A percentile compares a stretch with the other conserved stretches of the same genome.
Evolutionary conservation across 2,797 vertebrate species (phyloP).

Genomic region (Urocyon cinereoargenteus): DNA sequence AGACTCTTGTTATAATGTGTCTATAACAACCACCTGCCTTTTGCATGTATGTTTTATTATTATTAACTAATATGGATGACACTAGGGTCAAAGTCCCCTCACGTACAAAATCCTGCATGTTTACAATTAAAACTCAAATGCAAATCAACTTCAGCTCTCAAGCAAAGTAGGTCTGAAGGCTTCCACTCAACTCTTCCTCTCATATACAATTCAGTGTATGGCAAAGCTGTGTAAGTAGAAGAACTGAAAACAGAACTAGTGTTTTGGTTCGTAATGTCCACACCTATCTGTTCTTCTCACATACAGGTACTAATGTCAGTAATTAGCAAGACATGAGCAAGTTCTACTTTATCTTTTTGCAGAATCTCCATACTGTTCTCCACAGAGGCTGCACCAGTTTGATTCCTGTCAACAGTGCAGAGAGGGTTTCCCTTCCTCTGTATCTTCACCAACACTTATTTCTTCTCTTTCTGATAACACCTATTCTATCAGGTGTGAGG

Average conservation of each 20-base stretch:
- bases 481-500: neutral
- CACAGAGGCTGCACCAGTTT: neutral
- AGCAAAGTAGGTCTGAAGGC: neutral
- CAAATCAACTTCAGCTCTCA: neutral
- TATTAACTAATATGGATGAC: neutral
- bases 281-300: neutral
- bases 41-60: neutral
- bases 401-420: neutral
- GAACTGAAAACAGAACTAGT: neutral
- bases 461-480: neutral
- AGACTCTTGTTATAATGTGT: fast-evolving
- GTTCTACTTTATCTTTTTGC: neutral
- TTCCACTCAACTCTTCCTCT: neutral
- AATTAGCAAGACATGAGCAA: fast-evolving
- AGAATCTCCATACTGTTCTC: too few species aligned
- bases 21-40: fast-evolving
- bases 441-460: neutral
- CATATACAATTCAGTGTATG: neutral
- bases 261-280: neutral
- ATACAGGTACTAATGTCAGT: neutral
- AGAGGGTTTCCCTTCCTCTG: neutral
- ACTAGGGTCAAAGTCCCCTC: neutral
- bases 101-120: neutral
- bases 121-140: neutral
- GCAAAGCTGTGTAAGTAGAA: neutral